Conservation (phyloP, 2,888 invertebrate genomes). For the Leistus spinibarbis region DNA sequence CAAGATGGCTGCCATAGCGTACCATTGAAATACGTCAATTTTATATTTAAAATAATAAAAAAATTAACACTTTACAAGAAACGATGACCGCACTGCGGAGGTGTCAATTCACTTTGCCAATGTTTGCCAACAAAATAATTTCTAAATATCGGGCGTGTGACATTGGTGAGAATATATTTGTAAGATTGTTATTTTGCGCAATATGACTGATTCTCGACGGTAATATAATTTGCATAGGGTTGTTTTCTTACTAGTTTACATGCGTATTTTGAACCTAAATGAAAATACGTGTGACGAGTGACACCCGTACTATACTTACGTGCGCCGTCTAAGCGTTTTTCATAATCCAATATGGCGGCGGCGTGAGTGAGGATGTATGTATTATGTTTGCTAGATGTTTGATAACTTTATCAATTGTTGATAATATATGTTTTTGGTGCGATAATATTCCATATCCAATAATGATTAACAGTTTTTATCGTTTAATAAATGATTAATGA, state of each 20-base stretch:
- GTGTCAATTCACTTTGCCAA: background rate
- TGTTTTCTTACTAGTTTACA: constrained; percentile 24
- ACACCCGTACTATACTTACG: constrained; percentile 17
- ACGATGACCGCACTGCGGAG: background rate
- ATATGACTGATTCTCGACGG: background rate
- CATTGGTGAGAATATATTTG: background rate
- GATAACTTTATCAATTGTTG: constrained; percentile 17
- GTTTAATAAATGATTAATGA: no score
- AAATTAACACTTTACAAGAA: no score
- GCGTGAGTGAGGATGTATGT: constrained; percentile 12
- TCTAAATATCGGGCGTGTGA: background rate
- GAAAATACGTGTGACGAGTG: background rate
- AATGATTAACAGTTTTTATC: background rate
- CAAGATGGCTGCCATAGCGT: no score
- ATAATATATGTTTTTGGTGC: background rate
- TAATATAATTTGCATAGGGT: constrained; percentile 19
- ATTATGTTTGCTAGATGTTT: constrained; percentile 34
- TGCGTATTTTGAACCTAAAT: no score
- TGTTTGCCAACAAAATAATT: background rate
- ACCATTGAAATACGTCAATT: no score
- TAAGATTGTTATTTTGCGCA: background rate
- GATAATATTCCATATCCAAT: background rate
- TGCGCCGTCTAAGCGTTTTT: background rate
- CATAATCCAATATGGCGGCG: background rate
- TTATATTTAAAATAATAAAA: no score